Base-by-base conservation (phyloP, 2,113 vertebrate genomes). In the Corythornis madagascariensis region DNA sequence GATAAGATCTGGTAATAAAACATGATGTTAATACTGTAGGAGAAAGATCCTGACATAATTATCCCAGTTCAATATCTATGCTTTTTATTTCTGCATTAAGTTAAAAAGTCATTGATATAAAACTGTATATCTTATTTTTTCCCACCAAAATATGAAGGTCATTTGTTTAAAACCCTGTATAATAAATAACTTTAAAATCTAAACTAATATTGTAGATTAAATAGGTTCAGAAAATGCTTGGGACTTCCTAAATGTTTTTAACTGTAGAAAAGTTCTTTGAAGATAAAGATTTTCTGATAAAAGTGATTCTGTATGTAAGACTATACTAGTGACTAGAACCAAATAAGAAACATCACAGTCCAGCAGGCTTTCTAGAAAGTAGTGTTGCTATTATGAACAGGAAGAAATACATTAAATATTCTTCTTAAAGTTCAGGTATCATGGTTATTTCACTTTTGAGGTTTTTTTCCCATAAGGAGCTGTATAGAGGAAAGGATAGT, bases 381-480 rank as follows among this genome's bases (percentile, higher is more conserved):
- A 86, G 88, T 97, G 94, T 66, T 9, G 8, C 63, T 84, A 74
- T 93, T 95, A 92, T 11, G 75, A 43, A 83, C 74, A 24, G 24
- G 57, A 26, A 89, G 89, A 92, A 95, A 71, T 84, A 71, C 78
- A 92, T 96, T 90, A 96, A 96, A 95, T 92, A 89, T 66, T 95
- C 94, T 91, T 91, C 91, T 93, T 82, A 93, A 89, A 89, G 86
- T 92, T 88, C 81, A 89, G 67, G 28, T 80, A 61, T n/a, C 77
- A 86, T 26, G 19, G 90, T 93, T 95, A 94, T 95, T 86, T 85
- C 63, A 94, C 43, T 93, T 97, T 87, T 59, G 78, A 95, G 66
- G 79, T 88, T 94, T 31, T 83, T 95, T 92, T 84, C 42, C 50
- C 48, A 59, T 67, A 29, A 92, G 92, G 59, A 94, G 16, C 33